Conservation (phyloP, 2,888 invertebrate genomes). For the Galerucella calmariensis region DNA sequence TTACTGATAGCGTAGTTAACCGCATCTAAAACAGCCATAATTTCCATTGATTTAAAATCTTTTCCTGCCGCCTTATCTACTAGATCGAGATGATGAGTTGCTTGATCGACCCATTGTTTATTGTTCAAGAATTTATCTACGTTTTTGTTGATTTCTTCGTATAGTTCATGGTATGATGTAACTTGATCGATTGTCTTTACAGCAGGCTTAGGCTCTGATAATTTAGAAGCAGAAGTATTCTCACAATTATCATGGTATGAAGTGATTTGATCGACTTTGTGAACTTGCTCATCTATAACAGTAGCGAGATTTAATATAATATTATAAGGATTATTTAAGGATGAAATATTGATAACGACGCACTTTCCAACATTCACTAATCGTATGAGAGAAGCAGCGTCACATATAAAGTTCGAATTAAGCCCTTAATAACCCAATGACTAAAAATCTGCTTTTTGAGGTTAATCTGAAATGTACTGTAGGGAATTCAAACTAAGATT, state of each 20-base stretch:
- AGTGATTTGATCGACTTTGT: conserved; percentile 5
- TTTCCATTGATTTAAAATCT: conserved; percentile 4
- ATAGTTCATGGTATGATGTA: neutral
- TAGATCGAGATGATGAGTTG: neutral
- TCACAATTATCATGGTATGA: neutral
- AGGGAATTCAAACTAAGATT: no score
- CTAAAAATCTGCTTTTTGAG: no score
- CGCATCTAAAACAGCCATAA: neutral
- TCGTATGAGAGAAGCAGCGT: no score
- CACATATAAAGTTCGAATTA: no score
- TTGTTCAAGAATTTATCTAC: neutral
- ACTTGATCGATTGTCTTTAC: conserved; percentile 4
- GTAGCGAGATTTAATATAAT: neutral
- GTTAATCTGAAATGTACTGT: no score
- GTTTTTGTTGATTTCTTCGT: neutral
- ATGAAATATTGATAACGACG: neutral
- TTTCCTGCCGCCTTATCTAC: neutral
- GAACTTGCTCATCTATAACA: neutral
- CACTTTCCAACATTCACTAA: no score
- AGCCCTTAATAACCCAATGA: no score
- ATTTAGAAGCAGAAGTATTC: neutral
- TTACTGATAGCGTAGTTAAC: neutral
- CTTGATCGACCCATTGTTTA: neutral
- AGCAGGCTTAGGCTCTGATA: neutral
- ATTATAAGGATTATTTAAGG: neutral